Evolutionary conservation across 2,888 invertebrate species (phyloP), one percentile per base, ranked within the genome.

Genomic region (Sialis lutaria): DNA sequence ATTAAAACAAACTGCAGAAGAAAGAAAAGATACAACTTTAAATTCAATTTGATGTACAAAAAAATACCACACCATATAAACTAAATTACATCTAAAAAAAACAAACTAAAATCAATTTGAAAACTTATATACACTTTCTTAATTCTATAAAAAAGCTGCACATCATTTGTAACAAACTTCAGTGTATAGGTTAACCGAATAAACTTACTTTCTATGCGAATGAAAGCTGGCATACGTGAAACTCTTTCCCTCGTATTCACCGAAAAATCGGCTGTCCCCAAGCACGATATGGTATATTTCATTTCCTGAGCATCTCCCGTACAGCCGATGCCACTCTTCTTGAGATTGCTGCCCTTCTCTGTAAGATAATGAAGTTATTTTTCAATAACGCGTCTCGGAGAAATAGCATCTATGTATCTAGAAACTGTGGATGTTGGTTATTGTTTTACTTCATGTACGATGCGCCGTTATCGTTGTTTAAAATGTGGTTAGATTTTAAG

Each of bases 181-280:
- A 22, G 4, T 2, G 22, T 22, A 22, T 22, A 22, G 22, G 22
- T 22, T 22, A 22, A 22, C 22, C 22, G 22, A 22, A 22, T 22
- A 22, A 42, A 69, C 79, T 71, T 73, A 93, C 88, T 95, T 95
- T 69, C 96, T 78, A 67, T 97, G 97, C 46, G 97, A 96, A 72
- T 97, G 96, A 67, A 97, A 97, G 62, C 93, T 95, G 53, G 97
- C 96, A 64, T 95, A 97, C n/a, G 95, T 96, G 68, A 97, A 98
- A 67, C 93, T 93, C 68, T 97, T 97, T 47, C 96, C 96, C 64
- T 95, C 91, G 65, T 95, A 97, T 68, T 97, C 97, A 31, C 95
- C 93, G 62, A 97, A 97, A 70, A 98, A 97, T 53, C 93, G 78
- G 58, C 92, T 92, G 62, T 95, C 93, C 12, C 88, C 88, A 48